Base-by-base conservation (phyloP, 2,113 vertebrate species). In the Mormoops blainvillei region DNA sequence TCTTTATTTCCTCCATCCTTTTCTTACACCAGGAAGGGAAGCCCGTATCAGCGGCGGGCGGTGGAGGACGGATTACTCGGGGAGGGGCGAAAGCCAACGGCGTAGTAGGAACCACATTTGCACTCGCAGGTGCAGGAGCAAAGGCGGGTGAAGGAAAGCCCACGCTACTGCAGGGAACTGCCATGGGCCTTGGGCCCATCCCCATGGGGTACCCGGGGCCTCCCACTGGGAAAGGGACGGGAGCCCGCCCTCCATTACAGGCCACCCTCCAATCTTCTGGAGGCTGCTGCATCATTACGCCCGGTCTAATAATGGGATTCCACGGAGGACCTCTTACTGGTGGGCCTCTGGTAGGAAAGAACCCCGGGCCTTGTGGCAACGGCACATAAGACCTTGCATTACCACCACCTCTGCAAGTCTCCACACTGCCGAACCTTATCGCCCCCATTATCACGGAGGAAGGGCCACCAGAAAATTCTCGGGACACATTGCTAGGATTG, bases 41-140 rank as follows among this genome's bases (percentile, higher is more conserved):
- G 82, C 12, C 20, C 10, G 48, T 41, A 91, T 78, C 91, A 65
- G 67, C 85, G 67, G 81, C 54, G 58, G 68, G 45, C 9, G 58
- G 7, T 1, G 52, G 84, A 61, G 82, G 70, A 8, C 4, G 36
- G 9, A 1, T 58, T 26, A 58, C 2, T 10, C 24, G 43, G 0
- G 92, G 76, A 65, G 50, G 50, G 31, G 8, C 16, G 52, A 93
- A 95, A 74, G 80, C 4, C 16, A 82, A n/a, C 68, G 83, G 90
- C 16, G 87, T 70, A 58, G 58, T 7, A 0, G 88, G 82, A 80
- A 83, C 2, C 61, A 63, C 12, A 5, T 4, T 14, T 63, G 84
- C 94, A 36, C 38, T 41, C 0, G 12, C 76, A 38, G 18, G 22
- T 28, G 0, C 45, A 74, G 78, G 38, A 56, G 54, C 28, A 58